These are phyloP conservation scores for Sarcophilus harrisii DNA, from an alignment of 2,797 vertebrate genomes.

Conservation along the genomic window DNA sequence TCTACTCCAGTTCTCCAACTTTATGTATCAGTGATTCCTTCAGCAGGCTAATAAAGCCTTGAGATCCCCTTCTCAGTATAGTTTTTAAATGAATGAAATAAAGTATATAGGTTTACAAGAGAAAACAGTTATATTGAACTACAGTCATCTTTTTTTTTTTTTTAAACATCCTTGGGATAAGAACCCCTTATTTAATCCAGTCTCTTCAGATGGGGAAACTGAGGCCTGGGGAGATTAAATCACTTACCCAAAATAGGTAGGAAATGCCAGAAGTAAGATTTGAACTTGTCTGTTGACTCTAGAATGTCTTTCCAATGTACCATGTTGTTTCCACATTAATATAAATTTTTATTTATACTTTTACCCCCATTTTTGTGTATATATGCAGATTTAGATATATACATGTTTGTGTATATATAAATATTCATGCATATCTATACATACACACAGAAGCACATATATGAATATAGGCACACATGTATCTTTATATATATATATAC, in stretches of 20 bases:
- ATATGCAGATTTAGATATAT: not conserved
- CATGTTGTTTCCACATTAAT: not conserved
- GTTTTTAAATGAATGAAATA: not conserved
- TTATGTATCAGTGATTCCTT: not conserved
- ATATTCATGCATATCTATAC: not conserved
- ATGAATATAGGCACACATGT: not conserved
- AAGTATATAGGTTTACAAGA: not conserved
- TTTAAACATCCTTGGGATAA: not conserved
- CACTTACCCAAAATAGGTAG: not conserved
- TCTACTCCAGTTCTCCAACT: not conserved
- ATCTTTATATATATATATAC: not conserved
- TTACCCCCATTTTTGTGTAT: not conserved
- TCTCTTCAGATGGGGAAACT: not conserved
- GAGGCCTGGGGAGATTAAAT: not conserved
- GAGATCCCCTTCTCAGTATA: not conserved
- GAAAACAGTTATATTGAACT: not conserved
- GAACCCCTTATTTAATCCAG: not conserved
- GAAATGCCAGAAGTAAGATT: not conserved
- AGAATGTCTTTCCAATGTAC: not conserved
- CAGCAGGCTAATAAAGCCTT: not conserved
- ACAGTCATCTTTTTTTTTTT: not conserved
- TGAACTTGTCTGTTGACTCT: not conserved
- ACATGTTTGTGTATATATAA: not conserved
- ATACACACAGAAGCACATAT: not conserved
- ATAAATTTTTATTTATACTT: not conserved